Conservation (phyloP, 2,888 invertebrate species). For the Perdita meconis region DNA sequence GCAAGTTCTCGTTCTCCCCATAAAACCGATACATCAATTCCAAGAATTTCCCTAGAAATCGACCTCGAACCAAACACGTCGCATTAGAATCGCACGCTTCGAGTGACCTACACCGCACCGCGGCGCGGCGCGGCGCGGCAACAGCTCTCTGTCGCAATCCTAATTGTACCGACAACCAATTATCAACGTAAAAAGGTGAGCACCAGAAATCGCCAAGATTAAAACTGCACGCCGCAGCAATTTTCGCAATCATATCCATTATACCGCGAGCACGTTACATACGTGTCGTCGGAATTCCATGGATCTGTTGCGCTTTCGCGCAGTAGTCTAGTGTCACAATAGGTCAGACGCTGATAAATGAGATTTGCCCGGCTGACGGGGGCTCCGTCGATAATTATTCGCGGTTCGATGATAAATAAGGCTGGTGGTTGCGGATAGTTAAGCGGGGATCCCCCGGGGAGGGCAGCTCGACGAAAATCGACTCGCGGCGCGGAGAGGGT, state of each 20-base stretch:
- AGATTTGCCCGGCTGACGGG: neutral
- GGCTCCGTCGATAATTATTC: constrained; percentile 20
- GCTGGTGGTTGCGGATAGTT: neutral
- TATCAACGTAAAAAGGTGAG: neutral
- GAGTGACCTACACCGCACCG: too few relatives aligned
- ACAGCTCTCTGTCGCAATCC: neutral
- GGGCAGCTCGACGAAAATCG: constrained; percentile 51
- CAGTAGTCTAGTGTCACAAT: constrained; percentile 43
- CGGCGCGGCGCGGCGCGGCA: neutral
- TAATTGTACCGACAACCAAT: neutral
- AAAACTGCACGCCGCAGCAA: neutral
- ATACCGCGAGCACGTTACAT: neutral
- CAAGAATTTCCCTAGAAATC: neutral
- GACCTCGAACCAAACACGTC: neutral
- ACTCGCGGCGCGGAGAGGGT: constrained; percentile 53
- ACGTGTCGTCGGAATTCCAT: neutral
- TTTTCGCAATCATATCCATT: constrained; percentile 2
- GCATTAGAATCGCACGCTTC: neutral
- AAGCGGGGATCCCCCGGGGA: neutral
- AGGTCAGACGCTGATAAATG: constrained; percentile 37
- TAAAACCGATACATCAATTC: too few relatives aligned
- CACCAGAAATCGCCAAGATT: neutral
- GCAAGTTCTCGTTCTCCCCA: too few relatives aligned
- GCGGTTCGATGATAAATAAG: constrained; percentile 1
- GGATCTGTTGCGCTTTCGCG: constrained; percentile 2